phyloP scores from a whole-genome alignment of 2,113 vertebrate genomes.

The Rattus rattus region DNA sequence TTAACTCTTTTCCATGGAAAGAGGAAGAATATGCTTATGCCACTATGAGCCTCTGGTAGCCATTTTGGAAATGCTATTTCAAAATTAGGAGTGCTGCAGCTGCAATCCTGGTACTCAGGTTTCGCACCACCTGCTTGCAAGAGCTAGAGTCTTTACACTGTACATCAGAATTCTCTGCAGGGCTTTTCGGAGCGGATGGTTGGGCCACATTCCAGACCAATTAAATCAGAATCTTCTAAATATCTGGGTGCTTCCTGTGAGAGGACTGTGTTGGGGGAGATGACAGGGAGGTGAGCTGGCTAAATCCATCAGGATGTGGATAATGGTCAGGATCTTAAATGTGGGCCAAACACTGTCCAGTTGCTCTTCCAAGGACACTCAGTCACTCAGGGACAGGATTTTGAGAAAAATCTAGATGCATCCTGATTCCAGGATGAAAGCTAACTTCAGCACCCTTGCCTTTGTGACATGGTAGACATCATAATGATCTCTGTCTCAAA shows the following conservation, averaged over 20 bases:
- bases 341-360: neutral
- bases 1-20: neutral
- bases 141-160: neutral
- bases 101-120: neutral
- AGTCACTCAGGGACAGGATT: neutral
- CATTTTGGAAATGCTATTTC: neutral
- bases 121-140: too few species aligned
- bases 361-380: neutral
- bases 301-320: neutral
- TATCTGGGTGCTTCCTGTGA: neutral
- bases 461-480: too few species aligned
- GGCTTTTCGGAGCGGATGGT: neutral
- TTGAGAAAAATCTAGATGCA: neutral
- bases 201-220: constrained; percentile 53
- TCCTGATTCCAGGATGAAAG: neutral
- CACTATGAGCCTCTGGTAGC: neutral
- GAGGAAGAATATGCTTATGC: neutral
- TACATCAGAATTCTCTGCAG: constrained; percentile 13
- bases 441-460: neutral
- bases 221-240: constrained; percentile 68
- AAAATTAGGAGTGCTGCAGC: neutral
- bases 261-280: neutral
- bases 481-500: neutral
- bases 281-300: neutral
- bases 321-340: neutral